phyloP scores from a whole-genome alignment of 2,888 invertebrate species.

The Stenotaenia linearis region DNA sequence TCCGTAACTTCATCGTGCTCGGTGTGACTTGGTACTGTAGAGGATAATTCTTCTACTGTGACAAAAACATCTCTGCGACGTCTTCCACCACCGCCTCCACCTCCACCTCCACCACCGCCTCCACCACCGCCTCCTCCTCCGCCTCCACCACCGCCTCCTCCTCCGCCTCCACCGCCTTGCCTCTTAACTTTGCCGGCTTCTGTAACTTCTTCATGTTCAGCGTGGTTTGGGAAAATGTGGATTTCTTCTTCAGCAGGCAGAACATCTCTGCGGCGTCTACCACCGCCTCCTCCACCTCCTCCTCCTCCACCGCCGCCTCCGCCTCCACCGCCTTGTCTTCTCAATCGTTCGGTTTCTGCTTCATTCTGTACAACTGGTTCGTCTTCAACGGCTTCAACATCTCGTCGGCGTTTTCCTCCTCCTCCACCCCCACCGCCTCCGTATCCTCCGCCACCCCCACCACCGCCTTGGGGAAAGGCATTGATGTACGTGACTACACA shows the following conservation, averaged over 20 bases:
- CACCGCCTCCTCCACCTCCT: no score
- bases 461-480: no score
- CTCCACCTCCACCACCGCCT: neutral
- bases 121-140: neutral
- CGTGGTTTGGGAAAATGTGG: no score
- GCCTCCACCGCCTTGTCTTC: no score
- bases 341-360: neutral
- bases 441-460: neutral
- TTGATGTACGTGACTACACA: no score
- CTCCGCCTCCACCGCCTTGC: neutral
- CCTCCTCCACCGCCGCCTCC: no score
- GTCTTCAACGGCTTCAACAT: neutral
- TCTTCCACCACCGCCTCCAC: neutral
- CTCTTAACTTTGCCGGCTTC: no score
- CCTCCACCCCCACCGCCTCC: neutral
- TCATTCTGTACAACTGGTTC: neutral
- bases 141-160: neutral
- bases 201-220: no score
- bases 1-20: neutral
- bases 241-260: no score
- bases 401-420: neutral
- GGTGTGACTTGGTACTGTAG: no score
- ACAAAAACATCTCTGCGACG: neutral
- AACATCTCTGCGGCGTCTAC: no score
- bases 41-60: neutral